Conservation (phyloP, 1,140 invertebrate species). For the Yoshiicerus persimilis region DNA sequence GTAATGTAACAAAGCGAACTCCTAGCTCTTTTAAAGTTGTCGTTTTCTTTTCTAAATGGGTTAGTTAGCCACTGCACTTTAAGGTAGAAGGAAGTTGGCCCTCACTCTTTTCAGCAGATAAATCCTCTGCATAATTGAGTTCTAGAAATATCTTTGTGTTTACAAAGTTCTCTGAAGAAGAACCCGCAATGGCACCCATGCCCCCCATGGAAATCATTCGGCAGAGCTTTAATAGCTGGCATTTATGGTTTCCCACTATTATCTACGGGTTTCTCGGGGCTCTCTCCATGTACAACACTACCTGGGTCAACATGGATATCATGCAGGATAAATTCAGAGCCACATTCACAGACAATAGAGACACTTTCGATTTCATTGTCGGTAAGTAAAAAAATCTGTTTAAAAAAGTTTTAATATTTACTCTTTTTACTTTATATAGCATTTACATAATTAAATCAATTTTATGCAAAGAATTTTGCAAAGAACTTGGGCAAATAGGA, state of each 20-base stretch:
- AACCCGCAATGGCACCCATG: background rate
- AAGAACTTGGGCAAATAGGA: no score
- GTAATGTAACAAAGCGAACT: background rate
- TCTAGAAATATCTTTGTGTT: background rate
- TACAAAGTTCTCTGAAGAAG: background rate
- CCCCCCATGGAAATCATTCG: background rate
- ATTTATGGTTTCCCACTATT: constrained; percentile 26
- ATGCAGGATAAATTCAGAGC: constrained; percentile 34
- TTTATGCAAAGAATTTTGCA: no score
- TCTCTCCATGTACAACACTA: constrained; percentile 12
- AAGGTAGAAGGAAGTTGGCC: background rate
- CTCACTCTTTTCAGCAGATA: background rate
- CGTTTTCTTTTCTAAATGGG: background rate
- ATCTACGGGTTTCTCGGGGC: constrained; percentile 22
- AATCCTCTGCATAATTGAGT: background rate
- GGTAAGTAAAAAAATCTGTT: no score
- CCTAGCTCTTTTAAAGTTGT: background rate
- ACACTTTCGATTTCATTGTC: constrained; percentile 38
- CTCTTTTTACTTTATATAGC: no score
- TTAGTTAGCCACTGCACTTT: background rate
- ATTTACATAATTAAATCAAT: no score
- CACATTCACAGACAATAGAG: background rate
- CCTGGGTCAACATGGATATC: constrained; percentile 34
- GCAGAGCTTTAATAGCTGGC: constrained; percentile 26
- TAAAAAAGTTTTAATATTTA: no score